phyloP scores from a whole-genome alignment of 2,888 invertebrate genomes.

The Xylophagus ater region DNA sequence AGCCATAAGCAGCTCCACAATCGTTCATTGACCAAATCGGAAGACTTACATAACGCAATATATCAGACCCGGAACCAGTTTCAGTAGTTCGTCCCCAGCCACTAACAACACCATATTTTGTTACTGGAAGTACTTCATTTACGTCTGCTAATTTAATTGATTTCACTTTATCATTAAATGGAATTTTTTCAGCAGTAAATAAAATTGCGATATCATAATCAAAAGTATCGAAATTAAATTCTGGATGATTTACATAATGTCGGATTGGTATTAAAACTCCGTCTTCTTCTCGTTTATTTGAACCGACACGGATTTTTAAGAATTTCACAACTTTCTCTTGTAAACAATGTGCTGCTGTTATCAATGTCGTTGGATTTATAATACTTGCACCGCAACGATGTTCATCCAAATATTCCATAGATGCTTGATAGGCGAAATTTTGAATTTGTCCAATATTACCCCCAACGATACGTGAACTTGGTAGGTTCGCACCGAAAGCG shows the following conservation, averaged over 20 bases:
- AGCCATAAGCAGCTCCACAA: conserved; percentile 27
- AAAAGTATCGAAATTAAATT: neutral
- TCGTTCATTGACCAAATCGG: neutral
- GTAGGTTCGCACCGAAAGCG: too few species aligned
- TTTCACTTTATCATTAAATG: conserved; percentile 30
- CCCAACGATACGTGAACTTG: conserved; percentile 19
- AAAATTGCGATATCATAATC: conserved; percentile 44
- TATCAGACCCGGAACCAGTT: neutral
- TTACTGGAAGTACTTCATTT: conserved; percentile 5
- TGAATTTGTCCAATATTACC: conserved; percentile 21
- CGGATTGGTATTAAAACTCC: neutral
- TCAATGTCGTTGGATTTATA: conserved; percentile 19
- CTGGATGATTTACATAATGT: conserved; percentile 5
- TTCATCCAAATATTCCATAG: conserved; percentile 14
- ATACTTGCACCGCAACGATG: conserved; percentile 19
- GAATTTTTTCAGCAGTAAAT: conserved; percentile 37
- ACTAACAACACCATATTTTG: conserved; percentile 7
- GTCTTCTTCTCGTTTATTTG: neutral
- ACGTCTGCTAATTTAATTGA: conserved; percentile 25
- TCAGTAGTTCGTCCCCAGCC: conserved; percentile 15
- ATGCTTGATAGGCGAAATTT: conserved; percentile 26
- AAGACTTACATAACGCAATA: neutral
- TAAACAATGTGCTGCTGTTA: conserved; percentile 23
- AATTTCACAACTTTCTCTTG: neutral
- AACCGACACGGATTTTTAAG: conserved; percentile 9